Percentiles rank a stretch among this genome's conserved stretches.
These are phyloP conservation scores for Zaprionus camerounensis DNA, from an alignment of 1,140 invertebrate genomes.

Conservation along the genomic window DNA sequence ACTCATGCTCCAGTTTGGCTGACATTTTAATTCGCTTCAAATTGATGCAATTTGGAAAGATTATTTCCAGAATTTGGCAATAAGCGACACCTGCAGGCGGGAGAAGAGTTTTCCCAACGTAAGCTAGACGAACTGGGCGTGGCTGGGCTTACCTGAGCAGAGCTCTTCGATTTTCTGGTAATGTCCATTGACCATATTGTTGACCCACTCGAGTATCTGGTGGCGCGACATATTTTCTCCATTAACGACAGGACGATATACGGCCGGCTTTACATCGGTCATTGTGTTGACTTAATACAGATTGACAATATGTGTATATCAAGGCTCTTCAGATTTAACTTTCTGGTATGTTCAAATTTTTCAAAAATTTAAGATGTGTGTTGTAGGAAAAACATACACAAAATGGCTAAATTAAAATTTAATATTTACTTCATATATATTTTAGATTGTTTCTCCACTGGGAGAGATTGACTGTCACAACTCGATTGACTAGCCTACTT, in stretches of 20 bases:
- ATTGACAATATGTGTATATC: neutral
- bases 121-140: neutral
- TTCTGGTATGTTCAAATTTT: neutral
- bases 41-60: conserved; percentile 96
- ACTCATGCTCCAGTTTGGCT: conserved; percentile 99
- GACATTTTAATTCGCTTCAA: conserved; percentile 98
- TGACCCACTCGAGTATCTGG: conserved; percentile 99
- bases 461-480: neutral
- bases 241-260: conserved; percentile 98
- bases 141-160: conserved; percentile 90
- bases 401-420: conserved; percentile 12
- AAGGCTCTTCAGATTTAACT: neutral
- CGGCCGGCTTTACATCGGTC: conserved; percentile 91
- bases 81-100: conserved; percentile 90
- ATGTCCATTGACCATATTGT: conserved; percentile 95
- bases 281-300: conserved; percentile 84
- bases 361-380: neutral
- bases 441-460: neutral
- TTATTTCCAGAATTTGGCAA: conserved; percentile 99
- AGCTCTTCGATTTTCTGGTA: conserved; percentile 99
- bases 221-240: conserved; percentile 98
- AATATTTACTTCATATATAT: neutral
- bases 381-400: neutral
- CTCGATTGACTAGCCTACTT: conserved; percentile 3
- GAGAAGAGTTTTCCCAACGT: neutral